Base-by-base conservation (phyloP, 2,797 vertebrate species). In the Meriones psammophilus region DNA sequence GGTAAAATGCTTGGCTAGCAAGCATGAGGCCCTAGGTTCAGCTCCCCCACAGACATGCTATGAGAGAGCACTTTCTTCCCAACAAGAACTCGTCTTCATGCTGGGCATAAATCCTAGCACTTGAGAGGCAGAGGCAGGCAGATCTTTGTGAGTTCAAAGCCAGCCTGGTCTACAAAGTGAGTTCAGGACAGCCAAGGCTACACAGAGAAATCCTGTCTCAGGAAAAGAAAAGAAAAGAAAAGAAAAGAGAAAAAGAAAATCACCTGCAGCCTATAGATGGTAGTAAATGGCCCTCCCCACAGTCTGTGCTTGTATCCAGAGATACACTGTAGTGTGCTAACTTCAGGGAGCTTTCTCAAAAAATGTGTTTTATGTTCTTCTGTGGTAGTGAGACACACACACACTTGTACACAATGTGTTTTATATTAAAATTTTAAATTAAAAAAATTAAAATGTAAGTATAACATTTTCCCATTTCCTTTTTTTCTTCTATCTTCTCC, bases 361-460 rank as follows among this genome's bases (percentile, higher is more conserved):
- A 79, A 93, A 86, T 87, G 28, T 88, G 58, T 69, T 92, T 92
- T 77, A 69, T 96, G 20, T 81, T 95, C 42, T 91, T 86, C 9
- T 5, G 4, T 73, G 14, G 14, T 73, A 33, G 80, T 54, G 7
- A 66, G 46, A 88, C 17, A 54, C 30, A 54, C 60, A 84, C 71
- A 18, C 17, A 58, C 60, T 66, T 58, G 56, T 58, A 50, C 6
- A 39, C 2, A 30, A 2, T 50, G 28, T 17, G 14, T 62, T 81
- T 85, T n/a, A 68, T n/a, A 68, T 85, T 85, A 85, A 85, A 68
- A 85, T n/a, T 68, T 66, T 24, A 50, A 84, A 18, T 62, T 62
- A 50, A 50, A 68, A 33, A 85, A 68, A 68, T n/a, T 54, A 50
- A 50, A 68, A n/a, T 81, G 3, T 62, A 81, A 62, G 22, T n/a